These are phyloP conservation scores for Myanophis thanlyinensis DNA, from an alignment of 2,113 vertebrate species.

Conservation along the genomic window DNA sequence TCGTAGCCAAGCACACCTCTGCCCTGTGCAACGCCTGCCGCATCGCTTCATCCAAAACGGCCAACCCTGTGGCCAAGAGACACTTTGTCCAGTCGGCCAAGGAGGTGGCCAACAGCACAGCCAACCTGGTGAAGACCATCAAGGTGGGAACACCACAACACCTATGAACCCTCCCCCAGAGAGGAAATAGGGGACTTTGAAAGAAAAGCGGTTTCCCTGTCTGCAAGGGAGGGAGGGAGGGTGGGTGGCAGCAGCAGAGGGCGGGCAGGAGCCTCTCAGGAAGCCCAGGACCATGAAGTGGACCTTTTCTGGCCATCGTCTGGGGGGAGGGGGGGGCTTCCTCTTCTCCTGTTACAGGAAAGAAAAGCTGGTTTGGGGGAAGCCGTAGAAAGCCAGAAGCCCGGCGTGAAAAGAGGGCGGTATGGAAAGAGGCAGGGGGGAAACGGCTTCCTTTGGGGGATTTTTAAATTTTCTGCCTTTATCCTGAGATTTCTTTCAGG, in stretches of 20 bases:
- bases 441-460: background rate
- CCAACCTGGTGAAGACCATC: conserved; percentile 98
- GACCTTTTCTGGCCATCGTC: background rate
- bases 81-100: conserved; percentile 99
- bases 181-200: background rate
- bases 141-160: conserved; percentile 76
- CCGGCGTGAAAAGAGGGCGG: background rate
- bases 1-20: conserved; percentile 97
- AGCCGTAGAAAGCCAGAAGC: background rate
- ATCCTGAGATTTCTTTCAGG: background rate
- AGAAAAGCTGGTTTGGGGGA: background rate
- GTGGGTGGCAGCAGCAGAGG: background rate
- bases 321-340: background rate
- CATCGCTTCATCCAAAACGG: conserved; percentile 94
- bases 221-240: conserved; percentile 8
- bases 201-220: background rate
- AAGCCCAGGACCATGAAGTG: background rate
- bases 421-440: background rate
- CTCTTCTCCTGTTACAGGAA: background rate
- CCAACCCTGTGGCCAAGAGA: conserved; percentile 94
- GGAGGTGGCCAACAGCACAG: conserved; percentile 98
- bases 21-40: conserved; percentile 97
- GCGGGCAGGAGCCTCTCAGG: background rate
- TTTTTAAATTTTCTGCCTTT: background rate
- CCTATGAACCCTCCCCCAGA: background rate